These are phyloP conservation scores for Ectemnius continuus DNA, from an alignment of 2,888 invertebrate genomes.

Conservation along the genomic window DNA sequence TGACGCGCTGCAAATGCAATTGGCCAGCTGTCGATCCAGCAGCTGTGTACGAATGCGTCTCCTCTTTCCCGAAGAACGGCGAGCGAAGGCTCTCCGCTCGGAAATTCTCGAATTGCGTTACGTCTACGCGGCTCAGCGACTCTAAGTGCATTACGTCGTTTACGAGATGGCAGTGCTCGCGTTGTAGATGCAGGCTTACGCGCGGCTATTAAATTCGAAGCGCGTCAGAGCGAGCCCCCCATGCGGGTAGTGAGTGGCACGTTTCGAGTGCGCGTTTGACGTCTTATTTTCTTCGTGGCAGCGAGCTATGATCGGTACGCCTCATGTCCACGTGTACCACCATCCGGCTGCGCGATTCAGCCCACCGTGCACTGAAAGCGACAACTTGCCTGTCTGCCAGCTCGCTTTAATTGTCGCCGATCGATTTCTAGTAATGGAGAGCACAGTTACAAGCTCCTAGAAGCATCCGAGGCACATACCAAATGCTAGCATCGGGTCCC, in stretches of 20 bases:
- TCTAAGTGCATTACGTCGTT: conserved; percentile 54
- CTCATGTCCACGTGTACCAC: too few relatives aligned
- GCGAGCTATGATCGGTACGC: too few relatives aligned
- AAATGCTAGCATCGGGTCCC: too few relatives aligned
- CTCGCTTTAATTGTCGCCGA: too few relatives aligned
- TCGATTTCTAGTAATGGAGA: too few relatives aligned
- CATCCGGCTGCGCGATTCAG: too few relatives aligned
- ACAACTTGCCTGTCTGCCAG: too few relatives aligned
- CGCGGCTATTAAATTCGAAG: conserved; percentile 58
- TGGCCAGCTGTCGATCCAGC: conserved; percentile 41
- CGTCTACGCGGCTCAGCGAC: conserved; percentile 34
- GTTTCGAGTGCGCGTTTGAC: conserved; percentile 31
- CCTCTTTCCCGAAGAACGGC: conserved; percentile 15
- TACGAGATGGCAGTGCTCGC: conserved; percentile 38
- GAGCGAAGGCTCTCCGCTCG: conserved; percentile 34
- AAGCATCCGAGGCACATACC: too few relatives aligned
- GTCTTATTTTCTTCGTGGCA: conserved; percentile 17
- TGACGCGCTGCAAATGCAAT: conserved; percentile 50
- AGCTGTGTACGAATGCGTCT: conserved; percentile 7
- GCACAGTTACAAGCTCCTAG: too few relatives aligned
- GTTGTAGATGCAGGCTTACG: conserved; percentile 37
- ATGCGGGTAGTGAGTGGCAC: conserved; percentile 53
- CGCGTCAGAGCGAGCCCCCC: conserved; percentile 52
- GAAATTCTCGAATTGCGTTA: conserved; percentile 39
- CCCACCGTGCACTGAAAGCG: too few relatives aligned